Conservation (phyloP, 2,797 vertebrate species). For the Eulemur albifrons region DNA sequence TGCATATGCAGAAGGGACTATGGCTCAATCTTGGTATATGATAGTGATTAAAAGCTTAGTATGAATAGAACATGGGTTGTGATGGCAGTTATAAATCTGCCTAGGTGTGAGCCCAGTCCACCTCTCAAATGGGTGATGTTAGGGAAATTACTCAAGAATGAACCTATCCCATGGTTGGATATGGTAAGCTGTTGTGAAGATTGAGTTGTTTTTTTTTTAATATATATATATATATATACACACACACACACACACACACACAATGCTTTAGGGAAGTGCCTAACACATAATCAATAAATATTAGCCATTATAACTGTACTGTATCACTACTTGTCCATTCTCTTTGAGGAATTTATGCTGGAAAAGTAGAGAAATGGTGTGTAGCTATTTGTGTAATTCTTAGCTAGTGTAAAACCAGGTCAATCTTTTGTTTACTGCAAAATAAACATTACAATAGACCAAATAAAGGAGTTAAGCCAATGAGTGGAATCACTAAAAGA, state of each 20-base stretch:
- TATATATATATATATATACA: too few species aligned
- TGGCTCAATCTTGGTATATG: not conserved
- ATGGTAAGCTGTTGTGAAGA: not conserved
- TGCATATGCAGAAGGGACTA: not conserved
- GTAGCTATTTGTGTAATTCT: constrained; percentile 22
- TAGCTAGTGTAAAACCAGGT: not conserved
- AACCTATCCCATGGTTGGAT: not conserved
- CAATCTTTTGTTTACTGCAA: not conserved
- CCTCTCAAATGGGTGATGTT: not conserved
- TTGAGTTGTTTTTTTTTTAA: not conserved
- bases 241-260: too few species aligned
- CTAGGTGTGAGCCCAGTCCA: not conserved
- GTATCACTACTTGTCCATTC: not conserved
- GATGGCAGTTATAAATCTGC: not conserved
- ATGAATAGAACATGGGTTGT: not conserved
- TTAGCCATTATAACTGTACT: not conserved
- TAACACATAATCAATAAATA: not conserved
- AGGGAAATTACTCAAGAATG: not conserved
- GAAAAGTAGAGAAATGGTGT: not conserved
- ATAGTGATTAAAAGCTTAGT: not conserved
- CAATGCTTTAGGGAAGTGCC: not conserved
- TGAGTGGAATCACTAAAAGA: not conserved
- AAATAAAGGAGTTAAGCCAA: not conserved
- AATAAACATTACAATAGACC: constrained; percentile 2
- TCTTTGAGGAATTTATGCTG: not conserved